Evolutionary conservation across 37 sponge, comb jelly and placozoan genomes (phyloP), one percentile per base, ranked within the genome.

Genomic region (Mnemiopsis leidyi): DNA sequence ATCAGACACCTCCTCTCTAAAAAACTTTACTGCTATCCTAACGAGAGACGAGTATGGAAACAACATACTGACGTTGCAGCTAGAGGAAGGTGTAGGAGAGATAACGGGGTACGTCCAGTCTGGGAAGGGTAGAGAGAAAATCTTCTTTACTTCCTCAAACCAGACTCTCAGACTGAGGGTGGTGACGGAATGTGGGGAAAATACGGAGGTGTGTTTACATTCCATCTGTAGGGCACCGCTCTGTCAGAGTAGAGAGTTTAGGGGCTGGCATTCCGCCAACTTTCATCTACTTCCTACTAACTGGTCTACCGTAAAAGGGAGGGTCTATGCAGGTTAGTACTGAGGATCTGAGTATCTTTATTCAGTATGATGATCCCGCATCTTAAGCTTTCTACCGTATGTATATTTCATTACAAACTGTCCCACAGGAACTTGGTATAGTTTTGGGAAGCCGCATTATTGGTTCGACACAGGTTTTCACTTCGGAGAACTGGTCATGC

Each of bases 401-500:
- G n/a, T n/a, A n/a, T n/a, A n/a, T n/a, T n/a, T n/a, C n/a, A n/a
- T n/a, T n/a, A n/a, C n/a, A n/a, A n/a, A n/a, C n/a, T n/a, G n/a
- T n/a, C n/a, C n/a, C n/a, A 48, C 61, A 48, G 79, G 36, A 18
- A 32, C 36, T 26, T 77, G 79, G 79, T 77, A 77, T 36, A 31
- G 79, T 0, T 26, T 34, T 77, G 79, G 79, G 30, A 32, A 77
- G 36, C 79, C 79, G 16, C 20, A 36, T 33, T 31, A 33, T 20
- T 77, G 79, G 79, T 77, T 77, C 79, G 36, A 77, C 1, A 32
- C 35, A 1, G 79, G 33, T 33, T 77, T 31, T 32, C 79, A 77
- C 35, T 26, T 77, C 18, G 79, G 79, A 32, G 79, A 77, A 36
- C 16, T 18, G 1, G 18, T 77, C 0, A 34, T 32, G 79, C 36